A percentile compares a stretch with the other conserved stretches of the same genome.
Evolutionary conservation across 2,113 vertebrate genomes (phyloP).

Genomic region (Myotis yumanensis): DNA sequence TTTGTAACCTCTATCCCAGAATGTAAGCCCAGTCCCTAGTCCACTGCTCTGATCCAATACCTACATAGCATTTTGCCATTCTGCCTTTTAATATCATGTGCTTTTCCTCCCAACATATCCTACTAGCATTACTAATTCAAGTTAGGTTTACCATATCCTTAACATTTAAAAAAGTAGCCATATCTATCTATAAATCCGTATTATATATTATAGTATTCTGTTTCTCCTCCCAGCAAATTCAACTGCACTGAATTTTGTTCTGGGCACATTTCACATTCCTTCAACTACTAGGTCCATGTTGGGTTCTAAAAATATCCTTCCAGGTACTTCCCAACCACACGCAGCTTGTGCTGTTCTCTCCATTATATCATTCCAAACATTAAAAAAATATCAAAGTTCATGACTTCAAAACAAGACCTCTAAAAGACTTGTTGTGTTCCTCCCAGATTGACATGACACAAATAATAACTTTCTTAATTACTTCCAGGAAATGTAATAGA

Average conservation of each 20-base stretch:
- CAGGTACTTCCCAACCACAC: background rate
- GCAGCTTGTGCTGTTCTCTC: background rate
- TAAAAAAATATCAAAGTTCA: background rate
- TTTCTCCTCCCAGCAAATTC: background rate
- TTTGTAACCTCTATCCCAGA: background rate
- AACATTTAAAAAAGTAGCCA: background rate
- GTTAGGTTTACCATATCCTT: background rate
- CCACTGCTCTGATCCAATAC: background rate
- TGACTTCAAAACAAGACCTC: constrained; percentile 42
- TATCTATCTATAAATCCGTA: background rate
- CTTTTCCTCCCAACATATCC: background rate
- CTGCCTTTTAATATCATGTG: background rate
- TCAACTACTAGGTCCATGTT: background rate
- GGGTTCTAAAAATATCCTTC: constrained; percentile 13
- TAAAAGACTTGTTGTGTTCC: constrained; percentile 27
- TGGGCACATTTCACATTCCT: constrained; percentile 1
- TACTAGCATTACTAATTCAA: background rate
- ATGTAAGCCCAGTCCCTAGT: background rate
- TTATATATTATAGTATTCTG: background rate
- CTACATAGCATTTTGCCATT: background rate
- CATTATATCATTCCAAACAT: constrained; percentile 21
- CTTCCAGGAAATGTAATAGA: constrained; percentile 45
- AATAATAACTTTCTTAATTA: constrained; percentile 48
- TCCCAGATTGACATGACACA: constrained; percentile 38
- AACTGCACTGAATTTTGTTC: background rate